Base-by-base conservation (phyloP, 2,797 vertebrate genomes). In the Intellagama lesueurii region DNA sequence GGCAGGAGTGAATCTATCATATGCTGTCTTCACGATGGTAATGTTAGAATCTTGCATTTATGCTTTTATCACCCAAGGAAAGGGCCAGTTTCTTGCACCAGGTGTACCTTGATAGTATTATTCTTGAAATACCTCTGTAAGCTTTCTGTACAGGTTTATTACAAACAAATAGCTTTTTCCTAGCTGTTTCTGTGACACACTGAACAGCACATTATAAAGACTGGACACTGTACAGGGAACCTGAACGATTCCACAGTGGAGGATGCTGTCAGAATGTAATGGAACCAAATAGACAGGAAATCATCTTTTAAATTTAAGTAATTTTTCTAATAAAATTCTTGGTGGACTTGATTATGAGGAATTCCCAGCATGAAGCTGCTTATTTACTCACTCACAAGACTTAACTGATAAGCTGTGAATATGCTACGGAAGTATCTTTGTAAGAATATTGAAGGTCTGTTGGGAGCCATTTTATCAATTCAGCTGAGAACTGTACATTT, bases 161-260 rank as follows among this genome's bases (percentile, higher is more conserved):
- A 0, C n/a, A 44, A 0, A 1, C 0, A 17, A 64, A 30, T n/a
- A 9, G 12, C 1, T 56, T 56, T 56, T 22, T 0, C 17, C 0
- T 44, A 49, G 44, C 1, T 11, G 19, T 81, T 24, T 0, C 32
- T 56, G 73, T 0, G 73, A 3, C 17, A 56, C 52, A 56, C 52
- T 28, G 32, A 68, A 68, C n/a, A 83, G 26, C 8, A 40, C 26
- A 35, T 40, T 40, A 16, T 28, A 32, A 76, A 30, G 35, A 30
- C 24, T 56, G 44, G 35, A 30, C 28, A 28, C 16, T 32, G 22
- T 47, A 40, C 40, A 40, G 40, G 82, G 44, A 70, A 4, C 56
- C 77, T 81, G 79, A 72, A 44, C 0, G 9, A 49, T 70, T 2
- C 2, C 79, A 68, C 40, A n/a, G 2, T 24, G 0, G 68, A 32